Percentiles rank a stretch among this genome's conserved stretches.
phyloP scores from a whole-genome alignment of 1,140 invertebrate species.

The Coptotermes formosanus region DNA sequence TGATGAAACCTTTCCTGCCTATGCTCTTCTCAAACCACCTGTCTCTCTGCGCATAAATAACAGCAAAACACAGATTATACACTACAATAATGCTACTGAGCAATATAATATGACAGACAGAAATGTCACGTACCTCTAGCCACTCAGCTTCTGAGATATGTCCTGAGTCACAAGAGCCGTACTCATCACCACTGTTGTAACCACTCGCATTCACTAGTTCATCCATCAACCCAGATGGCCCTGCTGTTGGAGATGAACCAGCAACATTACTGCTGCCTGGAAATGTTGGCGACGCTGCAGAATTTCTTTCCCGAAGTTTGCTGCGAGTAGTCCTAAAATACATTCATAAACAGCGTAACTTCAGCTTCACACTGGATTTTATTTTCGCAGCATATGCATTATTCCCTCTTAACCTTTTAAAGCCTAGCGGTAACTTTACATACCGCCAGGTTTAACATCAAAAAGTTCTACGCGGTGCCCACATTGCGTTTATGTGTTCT shows the following conservation, averaged over 20 bases:
- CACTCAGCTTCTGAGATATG: constrained; percentile 59
- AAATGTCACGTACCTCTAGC: constrained; percentile 51
- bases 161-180: constrained; percentile 55
- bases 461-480: too few relatives aligned
- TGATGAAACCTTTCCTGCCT: constrained; percentile 71
- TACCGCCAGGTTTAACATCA: too few relatives aligned
- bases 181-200: constrained; percentile 78
- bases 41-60: constrained; percentile 53
- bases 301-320: constrained; percentile 45
- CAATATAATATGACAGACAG: constrained; percentile 2
- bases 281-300: constrained; percentile 37
- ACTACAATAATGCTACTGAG: too few relatives aligned
- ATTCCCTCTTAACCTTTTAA: too few relatives aligned
- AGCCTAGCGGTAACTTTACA: too few relatives aligned
- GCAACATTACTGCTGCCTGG: constrained; percentile 35
- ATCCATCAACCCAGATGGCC: constrained; percentile 49
- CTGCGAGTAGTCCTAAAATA: constrained; percentile 45
- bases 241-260: constrained; percentile 44
- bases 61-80: not conserved
- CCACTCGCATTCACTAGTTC: constrained; percentile 50
- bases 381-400: too few relatives aligned
- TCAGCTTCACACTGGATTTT: too few relatives aligned
- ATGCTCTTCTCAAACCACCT: constrained; percentile 70
- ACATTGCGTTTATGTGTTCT: too few relatives aligned
- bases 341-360: not conserved